These are phyloP conservation scores for Chymomyza caudatula DNA, from an alignment of 2,888 invertebrate species.

Conservation along the genomic window DNA sequence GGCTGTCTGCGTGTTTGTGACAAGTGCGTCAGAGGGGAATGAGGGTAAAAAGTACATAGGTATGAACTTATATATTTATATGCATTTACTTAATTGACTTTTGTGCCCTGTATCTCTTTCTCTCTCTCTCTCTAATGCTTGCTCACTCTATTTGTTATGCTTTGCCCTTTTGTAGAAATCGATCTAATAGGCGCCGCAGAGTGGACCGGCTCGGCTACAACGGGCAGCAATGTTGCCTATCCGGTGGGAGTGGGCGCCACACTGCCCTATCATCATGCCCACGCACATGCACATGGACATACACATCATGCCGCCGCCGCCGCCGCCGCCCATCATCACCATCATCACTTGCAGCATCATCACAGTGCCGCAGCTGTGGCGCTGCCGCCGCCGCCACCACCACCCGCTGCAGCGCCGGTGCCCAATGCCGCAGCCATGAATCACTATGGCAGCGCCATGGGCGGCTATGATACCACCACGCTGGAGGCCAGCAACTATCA, in stretches of 20 bases:
- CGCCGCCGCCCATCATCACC: constrained; percentile 32
- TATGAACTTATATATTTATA: background rate
- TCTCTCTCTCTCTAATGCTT: background rate
- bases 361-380: constrained; percentile 49
- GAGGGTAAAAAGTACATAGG: background rate
- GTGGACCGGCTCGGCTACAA: constrained; percentile 80
- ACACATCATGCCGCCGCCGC: constrained; percentile 30
- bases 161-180: constrained; percentile 79
- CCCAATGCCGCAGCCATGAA: constrained; percentile 46
- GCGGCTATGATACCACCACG: constrained; percentile 74
- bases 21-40: background rate
- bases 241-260: constrained; percentile 34
- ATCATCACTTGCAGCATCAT: constrained; percentile 62
- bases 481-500: constrained; percentile 79
- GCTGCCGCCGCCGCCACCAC: constrained; percentile 78
- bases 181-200: constrained; percentile 82
- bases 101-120: background rate
- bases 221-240: constrained; percentile 54
- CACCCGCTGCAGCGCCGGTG: constrained; percentile 77
- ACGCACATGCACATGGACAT: constrained; percentile 39
- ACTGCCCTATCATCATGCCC: constrained; percentile 38
- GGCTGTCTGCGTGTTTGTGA: constrained; percentile 2
- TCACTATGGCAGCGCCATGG: constrained; percentile 77
- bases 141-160: constrained; percentile 25
- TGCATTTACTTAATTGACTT: background rate